Conservation (phyloP, 2,888 invertebrate species). For the Oxycera nigricornis region DNA sequence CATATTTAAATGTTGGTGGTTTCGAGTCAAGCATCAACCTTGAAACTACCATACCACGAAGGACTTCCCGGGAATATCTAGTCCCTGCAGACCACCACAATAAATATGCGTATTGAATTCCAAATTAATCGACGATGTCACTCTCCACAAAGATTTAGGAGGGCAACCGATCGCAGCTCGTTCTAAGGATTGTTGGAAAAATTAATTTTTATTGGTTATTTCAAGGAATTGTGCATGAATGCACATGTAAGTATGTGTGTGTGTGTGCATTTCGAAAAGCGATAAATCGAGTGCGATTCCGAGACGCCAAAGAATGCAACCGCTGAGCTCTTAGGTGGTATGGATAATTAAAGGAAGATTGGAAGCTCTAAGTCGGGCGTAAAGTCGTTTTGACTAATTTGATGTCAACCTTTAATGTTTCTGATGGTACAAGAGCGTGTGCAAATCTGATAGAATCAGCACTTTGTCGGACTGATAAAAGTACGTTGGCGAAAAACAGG, state of each 20-base stretch:
- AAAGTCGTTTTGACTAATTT: constrained; percentile 45
- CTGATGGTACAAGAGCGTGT: constrained; percentile 9
- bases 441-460: constrained; percentile 27
- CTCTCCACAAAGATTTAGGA: constrained; percentile 45
- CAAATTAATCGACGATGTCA: constrained; percentile 47
- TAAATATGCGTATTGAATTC: constrained; percentile 47
- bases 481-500: constrained; percentile 17
- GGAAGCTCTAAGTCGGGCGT: constrained; percentile 17
- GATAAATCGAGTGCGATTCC: constrained; percentile 33
- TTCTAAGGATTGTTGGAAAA: constrained; percentile 7
- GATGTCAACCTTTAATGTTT: constrained; percentile 46
- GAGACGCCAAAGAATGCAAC: neutral
- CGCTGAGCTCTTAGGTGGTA: constrained; percentile 16
- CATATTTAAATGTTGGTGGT: no score
- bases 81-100: constrained; percentile 15
- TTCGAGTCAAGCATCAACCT: neutral
- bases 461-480: constrained; percentile 2
- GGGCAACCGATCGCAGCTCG: constrained; percentile 25
- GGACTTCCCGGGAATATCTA: neutral
- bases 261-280: constrained; percentile 42
- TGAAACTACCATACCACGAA: neutral
- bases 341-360: constrained; percentile 35
- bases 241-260: neutral
- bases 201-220: constrained; percentile 44
- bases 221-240: constrained; percentile 46